phyloP scores from a whole-genome alignment of 2,113 vertebrate genomes.

The Vulpes lagopus region DNA sequence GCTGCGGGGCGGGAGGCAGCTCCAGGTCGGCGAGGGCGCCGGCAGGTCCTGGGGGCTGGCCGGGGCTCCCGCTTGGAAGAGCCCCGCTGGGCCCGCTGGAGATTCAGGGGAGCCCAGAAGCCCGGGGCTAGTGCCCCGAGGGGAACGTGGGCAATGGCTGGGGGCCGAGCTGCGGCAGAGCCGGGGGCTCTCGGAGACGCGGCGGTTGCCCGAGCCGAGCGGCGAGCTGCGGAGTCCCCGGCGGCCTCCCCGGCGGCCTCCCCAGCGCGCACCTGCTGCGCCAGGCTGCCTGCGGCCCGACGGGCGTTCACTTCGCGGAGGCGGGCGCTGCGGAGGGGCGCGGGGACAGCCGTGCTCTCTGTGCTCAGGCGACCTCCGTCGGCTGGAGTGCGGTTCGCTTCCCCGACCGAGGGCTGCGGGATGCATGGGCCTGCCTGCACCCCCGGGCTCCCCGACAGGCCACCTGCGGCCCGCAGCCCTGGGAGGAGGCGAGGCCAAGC shows the following conservation, averaged over 20 bases:
- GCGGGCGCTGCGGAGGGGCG: background rate
- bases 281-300: background rate
- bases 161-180: background rate
- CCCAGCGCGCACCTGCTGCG: background rate
- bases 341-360: background rate
- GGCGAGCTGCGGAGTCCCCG: too few species aligned
- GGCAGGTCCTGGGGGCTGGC: background rate
- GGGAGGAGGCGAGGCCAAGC: background rate
- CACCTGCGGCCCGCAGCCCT: too few species aligned
- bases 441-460: too few species aligned
- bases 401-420: background rate
- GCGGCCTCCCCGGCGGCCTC: too few species aligned
- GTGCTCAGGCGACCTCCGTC: background rate
- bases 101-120: background rate
- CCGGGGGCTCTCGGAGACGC: background rate
- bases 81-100: background rate
- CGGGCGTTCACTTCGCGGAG: background rate
- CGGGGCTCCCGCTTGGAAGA: background rate
- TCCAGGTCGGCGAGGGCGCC: background rate
- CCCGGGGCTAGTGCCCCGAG: background rate
- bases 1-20: too few species aligned
- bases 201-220: too few species aligned
- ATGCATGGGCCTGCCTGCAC: fast-evolving
- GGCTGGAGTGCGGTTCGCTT: background rate
- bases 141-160: background rate